A percentile compares a stretch with the other conserved stretches of the same genome.
These are phyloP conservation scores for Acronicta aceris DNA, from an alignment of 2,888 invertebrate genomes.

Conservation along the genomic window DNA sequence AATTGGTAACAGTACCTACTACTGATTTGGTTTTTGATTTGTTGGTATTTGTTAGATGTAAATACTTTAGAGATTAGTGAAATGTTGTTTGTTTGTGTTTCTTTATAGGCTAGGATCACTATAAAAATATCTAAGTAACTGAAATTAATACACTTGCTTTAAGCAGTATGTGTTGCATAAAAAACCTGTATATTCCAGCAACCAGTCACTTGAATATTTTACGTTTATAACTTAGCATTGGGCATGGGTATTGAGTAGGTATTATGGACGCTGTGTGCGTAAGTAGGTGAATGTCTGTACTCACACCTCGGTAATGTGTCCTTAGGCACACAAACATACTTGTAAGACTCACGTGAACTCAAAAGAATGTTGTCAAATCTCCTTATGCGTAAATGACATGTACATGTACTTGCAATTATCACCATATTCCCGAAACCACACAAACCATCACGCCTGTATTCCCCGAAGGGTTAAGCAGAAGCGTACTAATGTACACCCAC, in stretches of 20 bases:
- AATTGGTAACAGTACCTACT: conserved; percentile 45
- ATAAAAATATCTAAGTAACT: too few species aligned
- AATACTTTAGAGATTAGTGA: too few species aligned
- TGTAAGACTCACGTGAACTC: conserved; percentile 7
- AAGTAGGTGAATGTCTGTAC: conserved; percentile 46
- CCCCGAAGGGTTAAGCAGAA: too few species aligned
- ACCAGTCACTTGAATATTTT: neutral
- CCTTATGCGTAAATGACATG: neutral
- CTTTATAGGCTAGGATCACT: neutral
- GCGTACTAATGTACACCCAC: too few species aligned
- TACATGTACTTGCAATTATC: neutral
- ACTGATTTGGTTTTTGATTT: neutral
- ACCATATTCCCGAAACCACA: too few species aligned
- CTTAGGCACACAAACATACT: conserved; percentile 30
- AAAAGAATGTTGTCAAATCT: neutral
- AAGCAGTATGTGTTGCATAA: neutral
- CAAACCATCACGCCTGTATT: too few species aligned
- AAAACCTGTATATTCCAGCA: neutral
- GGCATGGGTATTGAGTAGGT: conserved; percentile 14
- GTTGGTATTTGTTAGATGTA: neutral
- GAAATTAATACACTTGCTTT: too few species aligned
- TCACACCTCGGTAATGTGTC: conserved; percentile 21
- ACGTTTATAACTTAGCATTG: conserved; percentile 1
- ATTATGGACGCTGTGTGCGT: conserved; percentile 38
- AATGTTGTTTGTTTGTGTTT: too few species aligned